Evolutionary conservation across 30 jellyfish, hydroid and myxozoan species (phyloP), one percentile per base, ranked within the genome.

Genomic region (Cassiopea andromeda): DNA sequence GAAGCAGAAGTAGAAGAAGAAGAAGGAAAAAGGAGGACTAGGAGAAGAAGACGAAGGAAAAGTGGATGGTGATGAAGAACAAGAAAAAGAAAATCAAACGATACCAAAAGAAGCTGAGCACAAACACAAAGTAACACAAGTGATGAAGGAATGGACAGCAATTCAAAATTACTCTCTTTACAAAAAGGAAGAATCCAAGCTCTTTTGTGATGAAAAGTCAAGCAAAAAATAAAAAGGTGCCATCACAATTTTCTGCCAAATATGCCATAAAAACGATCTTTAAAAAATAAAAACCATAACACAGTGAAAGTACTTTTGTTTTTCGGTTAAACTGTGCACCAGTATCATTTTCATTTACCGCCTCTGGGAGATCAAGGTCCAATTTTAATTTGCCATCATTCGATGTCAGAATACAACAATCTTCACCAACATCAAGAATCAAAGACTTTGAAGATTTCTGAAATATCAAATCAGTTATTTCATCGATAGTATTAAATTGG

Each of bases 301-400:
- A 54, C 64, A 10, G 7, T 6, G 15, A 27, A 64, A 16, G 75
- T 77, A 87, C 98, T 84, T 89, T 84, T 19, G 92, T 77, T 71
- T 84, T 87, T 69, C 81, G 57, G 75, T 88, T 60, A 67, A 93
- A 93, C 81, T 93, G 97, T n/a, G 98, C 98, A 7, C 97, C 98
- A 38, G 89, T 81, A 70, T 87, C 98, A 1, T 83, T 94, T 58
- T 60, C 70, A 50, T 82, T 67, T 0, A 93, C 90, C 67, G 19
- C 48, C 70, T 16, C 84, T 48, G 97, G 95, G 43, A 93, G 94
- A 60, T 87, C 97, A 12, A 93, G n/a, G 70, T 93, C 98, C 48
- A 93, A 45, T 66, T 77, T 58, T 27, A 81, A 72, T 48, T 93
- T 88, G 7, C 84, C 88, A 46, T 78, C 80, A n/a, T 19, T 1